Base-by-base conservation (phyloP, 2,888 invertebrate species). In the Polydrusus tereticollis region DNA sequence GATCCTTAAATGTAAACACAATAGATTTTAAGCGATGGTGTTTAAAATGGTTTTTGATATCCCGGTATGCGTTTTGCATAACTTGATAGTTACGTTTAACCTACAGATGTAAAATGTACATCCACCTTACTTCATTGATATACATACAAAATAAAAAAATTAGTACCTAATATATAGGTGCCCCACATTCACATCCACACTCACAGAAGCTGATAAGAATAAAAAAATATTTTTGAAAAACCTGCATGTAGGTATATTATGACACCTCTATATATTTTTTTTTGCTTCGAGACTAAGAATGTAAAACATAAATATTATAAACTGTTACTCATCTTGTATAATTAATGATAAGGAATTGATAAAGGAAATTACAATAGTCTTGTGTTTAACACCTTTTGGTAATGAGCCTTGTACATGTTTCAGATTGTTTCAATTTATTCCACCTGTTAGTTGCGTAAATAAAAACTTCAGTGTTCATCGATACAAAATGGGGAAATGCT, bases 261-360 rank as follows among this genome's bases (percentile, higher is more conserved):
- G 7, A 47, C n/a, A 50, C 26, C 50, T 50, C n/a, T n/a, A n/a
- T n/a, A n/a, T n/a, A 26, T 26, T 50, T 23, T 55, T 23, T 50
- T 50, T 26, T 3, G 26, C 33, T 52, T 21, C 18, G 21, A 64
- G 21, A n/a, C n/a, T 29, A 38, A 18, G 20, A 60, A 14, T 26
- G 12, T 10, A 18, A 33, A 47, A 50, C 23, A 41, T 50, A 12
- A 55, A 66, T 29, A 59, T 55, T 26, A 38, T 60, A 66, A 66
- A 71, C 14, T 66, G 57, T 55, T 64, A 63, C 69, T 55, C 62
- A 62, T 62, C 55, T 57, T 69, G 69, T 69, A 57, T 69, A 63
- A 57, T 63, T 69, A 69, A 63, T 69, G 69, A 69, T 69, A 69
- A 69, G 57, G 23, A 38, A 2, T n/a, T 41, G 57, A 69, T 55